Evolutionary conservation across 2,888 invertebrate species (phyloP).

Genomic region (Drosophila infuscata): DNA sequence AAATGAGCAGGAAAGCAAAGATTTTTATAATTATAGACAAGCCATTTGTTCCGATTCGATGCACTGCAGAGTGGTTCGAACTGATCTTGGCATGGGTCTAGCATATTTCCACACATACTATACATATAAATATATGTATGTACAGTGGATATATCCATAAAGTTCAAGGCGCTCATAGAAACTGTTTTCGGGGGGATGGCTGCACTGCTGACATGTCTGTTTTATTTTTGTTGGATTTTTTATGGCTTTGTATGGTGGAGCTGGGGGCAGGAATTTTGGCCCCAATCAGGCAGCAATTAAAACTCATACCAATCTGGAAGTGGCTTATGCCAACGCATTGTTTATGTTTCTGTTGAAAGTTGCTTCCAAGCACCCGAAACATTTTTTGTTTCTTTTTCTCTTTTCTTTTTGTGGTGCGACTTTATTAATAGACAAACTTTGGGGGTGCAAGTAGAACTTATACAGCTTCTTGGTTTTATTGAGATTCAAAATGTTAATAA

Average conservation of each 20-base stretch:
- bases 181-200: slow-evolving; percentile 9
- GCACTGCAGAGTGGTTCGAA: slow-evolving; percentile 15
- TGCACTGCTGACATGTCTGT: slow-evolving; percentile 46
- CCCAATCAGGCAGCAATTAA: slow-evolving; percentile 59
- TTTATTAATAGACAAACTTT: slow-evolving; percentile 65
- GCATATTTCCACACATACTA: slow-evolving; percentile 22
- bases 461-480: slow-evolving; percentile 14
- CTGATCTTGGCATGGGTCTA: slow-evolving; percentile 62
- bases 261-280: slow-evolving; percentile 32
- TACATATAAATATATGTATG: neutral
- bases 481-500: slow-evolving; percentile 1
- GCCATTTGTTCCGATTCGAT: slow-evolving; percentile 49
- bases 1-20: slow-evolving; percentile 43
- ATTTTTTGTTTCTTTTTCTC: slow-evolving; percentile 27
- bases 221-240: slow-evolving; percentile 72
- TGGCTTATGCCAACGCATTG: slow-evolving; percentile 56
- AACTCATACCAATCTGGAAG: slow-evolving; percentile 18
- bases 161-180: slow-evolving; percentile 75
- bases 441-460: slow-evolving; percentile 16
- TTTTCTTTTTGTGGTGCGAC: slow-evolving; percentile 3
- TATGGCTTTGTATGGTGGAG: slow-evolving; percentile 46
- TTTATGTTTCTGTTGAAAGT: slow-evolving; percentile 74
- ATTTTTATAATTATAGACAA: slow-evolving; percentile 69
- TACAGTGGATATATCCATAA: slow-evolving; percentile 36
- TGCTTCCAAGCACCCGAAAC: slow-evolving; percentile 52